A percentile compares a stretch with the other conserved stretches of the same genome.
phyloP scores from a whole-genome alignment of 35 echinoderm and acorn worm genomes.

The Acanthaster planci region DNA sequence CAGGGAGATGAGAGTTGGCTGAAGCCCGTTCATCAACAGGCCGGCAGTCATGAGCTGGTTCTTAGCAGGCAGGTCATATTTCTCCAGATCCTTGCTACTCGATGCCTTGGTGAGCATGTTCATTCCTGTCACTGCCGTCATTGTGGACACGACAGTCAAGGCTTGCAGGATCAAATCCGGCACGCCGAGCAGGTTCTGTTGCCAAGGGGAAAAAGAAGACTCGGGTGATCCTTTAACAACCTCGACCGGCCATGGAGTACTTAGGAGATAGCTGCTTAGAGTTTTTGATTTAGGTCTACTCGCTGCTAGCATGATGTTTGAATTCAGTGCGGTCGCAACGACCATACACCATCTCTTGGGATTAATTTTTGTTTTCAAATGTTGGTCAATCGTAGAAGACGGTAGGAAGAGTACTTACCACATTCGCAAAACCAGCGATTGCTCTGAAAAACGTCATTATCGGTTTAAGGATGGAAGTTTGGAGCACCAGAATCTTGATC shows the following conservation, averaged over 20 bases:
- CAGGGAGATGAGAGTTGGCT: constrained; percentile 6
- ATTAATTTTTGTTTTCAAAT: too few relatives aligned
- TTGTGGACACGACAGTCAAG: constrained; percentile 6
- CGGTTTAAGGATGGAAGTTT: constrained; percentile 17
- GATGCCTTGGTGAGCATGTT: constrained; percentile 19
- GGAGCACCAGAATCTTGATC: constrained; percentile 15
- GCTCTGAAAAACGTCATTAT: constrained; percentile 9
- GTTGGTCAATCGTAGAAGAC: too few relatives aligned
- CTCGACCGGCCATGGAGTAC: background rate
- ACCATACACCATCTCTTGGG: background rate
- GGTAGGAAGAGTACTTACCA: background rate
- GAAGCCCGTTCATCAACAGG: constrained; percentile 20
- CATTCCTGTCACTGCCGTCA: constrained; percentile 23
- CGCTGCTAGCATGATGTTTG: background rate
- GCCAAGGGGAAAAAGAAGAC: background rate
- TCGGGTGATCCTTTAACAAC: background rate
- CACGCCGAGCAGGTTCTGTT: background rate
- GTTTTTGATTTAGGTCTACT: background rate
- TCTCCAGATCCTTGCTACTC: background rate
- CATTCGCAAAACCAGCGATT: background rate
- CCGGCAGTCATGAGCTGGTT: background rate
- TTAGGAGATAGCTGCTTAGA: too few relatives aligned
- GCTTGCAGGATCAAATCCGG: background rate
- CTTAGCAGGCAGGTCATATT: constrained; percentile 30
- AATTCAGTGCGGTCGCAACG: background rate